Conservation (phyloP, 2,888 invertebrate species). For the Microchrysa polita region DNA sequence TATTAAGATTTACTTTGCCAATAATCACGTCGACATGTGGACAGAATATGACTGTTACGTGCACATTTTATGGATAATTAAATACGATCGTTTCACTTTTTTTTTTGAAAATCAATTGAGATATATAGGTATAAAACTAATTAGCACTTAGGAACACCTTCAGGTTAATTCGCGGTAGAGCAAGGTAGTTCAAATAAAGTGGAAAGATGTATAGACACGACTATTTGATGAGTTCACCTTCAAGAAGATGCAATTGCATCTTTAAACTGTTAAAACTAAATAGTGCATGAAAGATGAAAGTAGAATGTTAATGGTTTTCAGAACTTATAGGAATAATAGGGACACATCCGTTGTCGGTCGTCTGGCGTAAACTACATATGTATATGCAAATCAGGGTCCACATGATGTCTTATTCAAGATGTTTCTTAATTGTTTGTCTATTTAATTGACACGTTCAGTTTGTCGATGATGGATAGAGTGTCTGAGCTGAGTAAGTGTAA, state of each 20-base stretch:
- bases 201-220: not conserved
- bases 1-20: not conserved
- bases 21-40: not conserved
- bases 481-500: too few species aligned
- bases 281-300: not conserved
- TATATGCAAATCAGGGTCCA: slow-evolving; percentile 13
- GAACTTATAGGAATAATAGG: not conserved
- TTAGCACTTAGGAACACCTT: slow-evolving; percentile 42
- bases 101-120: not conserved
- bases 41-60: not conserved
- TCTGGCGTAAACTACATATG: not conserved
- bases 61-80: not conserved
- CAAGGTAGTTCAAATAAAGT: not conserved
- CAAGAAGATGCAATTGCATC: not conserved
- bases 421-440: slow-evolving; percentile 2
- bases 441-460: slow-evolving; percentile 26
- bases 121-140: slow-evolving; percentile 22
- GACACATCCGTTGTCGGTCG: not conserved
- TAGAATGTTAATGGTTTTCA: not conserved
- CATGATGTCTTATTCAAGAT: slow-evolving; percentile 30
- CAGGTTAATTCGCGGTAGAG: slow-evolving; percentile 3
- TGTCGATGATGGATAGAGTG: not conserved
- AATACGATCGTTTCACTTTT: too few species aligned
- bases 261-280: not conserved
- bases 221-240: not conserved